Percentiles rank a stretch among this genome's conserved stretches.
Conservation (phyloP, 2,113 vertebrate genomes). For the Microcebus griseorufus region DNA sequence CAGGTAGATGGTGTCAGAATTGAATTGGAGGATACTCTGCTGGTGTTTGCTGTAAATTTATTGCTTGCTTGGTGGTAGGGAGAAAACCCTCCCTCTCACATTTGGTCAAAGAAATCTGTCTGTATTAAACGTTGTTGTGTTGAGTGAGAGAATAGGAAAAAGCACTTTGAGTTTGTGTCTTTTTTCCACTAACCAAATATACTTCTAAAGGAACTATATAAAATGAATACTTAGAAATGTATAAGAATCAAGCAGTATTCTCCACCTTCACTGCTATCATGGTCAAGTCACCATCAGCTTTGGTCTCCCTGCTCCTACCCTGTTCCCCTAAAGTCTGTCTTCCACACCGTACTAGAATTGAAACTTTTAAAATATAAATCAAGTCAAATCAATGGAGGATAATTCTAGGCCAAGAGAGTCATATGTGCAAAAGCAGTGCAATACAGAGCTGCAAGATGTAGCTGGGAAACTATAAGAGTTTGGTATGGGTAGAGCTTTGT, state of each 20-base stretch:
- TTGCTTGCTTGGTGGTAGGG: no score
- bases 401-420: background rate
- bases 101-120: no score
- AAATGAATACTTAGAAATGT: background rate
- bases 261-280: background rate
- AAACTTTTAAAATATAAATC: background rate
- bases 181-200: no score
- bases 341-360: background rate
- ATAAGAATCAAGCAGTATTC: background rate
- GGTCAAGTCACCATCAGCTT: background rate
- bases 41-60: no score
- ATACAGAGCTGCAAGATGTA: background rate
- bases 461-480: background rate
- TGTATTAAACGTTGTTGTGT: no score
- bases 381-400: background rate
- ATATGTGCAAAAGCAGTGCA: background rate
- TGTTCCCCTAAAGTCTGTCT: background rate
- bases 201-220: background rate
- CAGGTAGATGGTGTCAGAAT: no score
- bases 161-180: no score
- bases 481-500: background rate
- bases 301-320: background rate
- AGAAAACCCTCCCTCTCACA: no score
- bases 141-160: no score
- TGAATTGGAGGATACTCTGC: no score